Percentiles rank a stretch among this genome's conserved stretches.
Conservation (phyloP, 2,888 invertebrate species). For the Nymphalis urticae region DNA sequence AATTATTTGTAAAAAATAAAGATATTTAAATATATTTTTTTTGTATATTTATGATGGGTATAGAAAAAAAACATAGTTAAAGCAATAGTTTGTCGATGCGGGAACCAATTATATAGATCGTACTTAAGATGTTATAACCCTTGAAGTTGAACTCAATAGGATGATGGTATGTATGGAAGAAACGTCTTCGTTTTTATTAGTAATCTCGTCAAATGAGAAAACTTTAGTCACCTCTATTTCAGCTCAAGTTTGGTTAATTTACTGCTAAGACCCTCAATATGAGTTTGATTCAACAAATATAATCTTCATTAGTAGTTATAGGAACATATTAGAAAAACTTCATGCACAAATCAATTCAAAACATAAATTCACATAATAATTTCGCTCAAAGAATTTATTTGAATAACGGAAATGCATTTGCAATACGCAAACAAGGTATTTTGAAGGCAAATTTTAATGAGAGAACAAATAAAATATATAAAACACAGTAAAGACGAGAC, state of each 20-base stretch:
- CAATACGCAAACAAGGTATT: no score
- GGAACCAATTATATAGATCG: no score
- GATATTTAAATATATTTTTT: no score
- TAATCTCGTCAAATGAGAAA: conserved; percentile 50
- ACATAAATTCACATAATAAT: no score
- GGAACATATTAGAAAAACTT: conserved; percentile 9
- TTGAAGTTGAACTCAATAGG: conserved; percentile 6
- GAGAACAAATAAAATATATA: neutral
- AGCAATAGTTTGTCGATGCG: no score
- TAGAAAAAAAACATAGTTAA: no score
- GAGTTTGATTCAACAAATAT: conserved; percentile 20
- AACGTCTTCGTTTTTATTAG: conserved; percentile 45
- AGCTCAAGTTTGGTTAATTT: conserved; percentile 40
- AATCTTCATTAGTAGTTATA: conserved; percentile 7
- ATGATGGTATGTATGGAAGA: conserved; percentile 32
- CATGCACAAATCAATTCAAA: neutral
- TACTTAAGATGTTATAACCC: no score
- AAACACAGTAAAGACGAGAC: neutral
- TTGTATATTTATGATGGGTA: no score
- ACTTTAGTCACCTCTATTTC: conserved; percentile 45
- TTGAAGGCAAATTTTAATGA: neutral
- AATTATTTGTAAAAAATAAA: no score
- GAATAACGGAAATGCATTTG: no score
- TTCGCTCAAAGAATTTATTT: no score
- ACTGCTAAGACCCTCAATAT: conserved; percentile 33